Conservation (phyloP, 2,888 invertebrate species). For the Cantharis flavilabris region DNA sequence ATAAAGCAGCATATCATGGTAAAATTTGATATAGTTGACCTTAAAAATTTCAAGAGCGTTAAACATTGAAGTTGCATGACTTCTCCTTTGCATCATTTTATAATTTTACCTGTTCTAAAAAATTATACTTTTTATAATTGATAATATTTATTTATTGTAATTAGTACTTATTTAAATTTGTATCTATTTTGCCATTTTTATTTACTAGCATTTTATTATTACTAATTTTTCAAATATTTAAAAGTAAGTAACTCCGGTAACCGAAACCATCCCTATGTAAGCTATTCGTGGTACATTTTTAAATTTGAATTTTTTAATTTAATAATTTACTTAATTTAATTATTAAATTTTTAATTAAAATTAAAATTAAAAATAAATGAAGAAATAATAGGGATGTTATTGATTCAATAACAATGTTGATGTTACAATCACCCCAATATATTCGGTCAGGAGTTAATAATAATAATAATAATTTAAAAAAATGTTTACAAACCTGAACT, state of each 20-base stretch:
- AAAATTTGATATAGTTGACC: background rate
- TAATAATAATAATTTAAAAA: background rate
- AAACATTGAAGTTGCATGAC: background rate
- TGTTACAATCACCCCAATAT: background rate
- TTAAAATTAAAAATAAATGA: background rate
- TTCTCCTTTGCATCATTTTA: background rate
- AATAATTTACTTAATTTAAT: too few relatives aligned
- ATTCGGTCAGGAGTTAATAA: background rate
- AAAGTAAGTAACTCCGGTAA: too few relatives aligned
- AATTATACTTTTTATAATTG: background rate
- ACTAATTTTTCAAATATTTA: too few relatives aligned
- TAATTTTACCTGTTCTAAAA: background rate
- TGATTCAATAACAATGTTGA: background rate
- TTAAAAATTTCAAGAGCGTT: background rate
- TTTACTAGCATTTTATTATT: too few relatives aligned
- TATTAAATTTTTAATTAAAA: too few relatives aligned
- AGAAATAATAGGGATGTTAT: background rate
- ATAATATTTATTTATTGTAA: too few relatives aligned
- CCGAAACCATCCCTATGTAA: too few relatives aligned
- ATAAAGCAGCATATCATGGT: background rate
- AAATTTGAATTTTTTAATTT: background rate
- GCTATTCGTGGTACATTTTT: too few relatives aligned
- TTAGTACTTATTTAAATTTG: too few relatives aligned
- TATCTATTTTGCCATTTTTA: too few relatives aligned
- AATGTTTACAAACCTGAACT: background rate